Evolutionary conservation across 2,888 invertebrate species (phyloP), one percentile per base, ranked within the genome.

Genomic region (Leptinotarsa haldemani): DNA sequence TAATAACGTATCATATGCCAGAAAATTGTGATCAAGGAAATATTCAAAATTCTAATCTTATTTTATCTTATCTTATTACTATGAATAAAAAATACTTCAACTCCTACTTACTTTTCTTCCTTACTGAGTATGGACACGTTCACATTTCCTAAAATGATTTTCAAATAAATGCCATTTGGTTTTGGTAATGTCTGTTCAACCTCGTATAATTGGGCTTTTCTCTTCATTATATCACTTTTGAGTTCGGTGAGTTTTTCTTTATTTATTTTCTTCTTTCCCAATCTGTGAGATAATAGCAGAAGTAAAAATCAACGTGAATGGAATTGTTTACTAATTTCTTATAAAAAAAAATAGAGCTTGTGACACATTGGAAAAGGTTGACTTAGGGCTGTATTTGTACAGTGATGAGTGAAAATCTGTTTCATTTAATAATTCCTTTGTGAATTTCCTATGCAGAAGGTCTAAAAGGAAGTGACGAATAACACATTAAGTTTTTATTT

Each of bases 91-190:
- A 40, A 9, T 9, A 40, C 7, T 40, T 40, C 40, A 30, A 9
- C 40, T 40, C 5, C 20, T 76, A 89, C 93, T 90, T 90, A 97
- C 96, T 97, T 98, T 88, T 98, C 98, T 86, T 94, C 95, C 90
- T 97, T 97, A 89, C 98, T 98, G 77, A 98, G 90, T 87, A 99
- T 96, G 40, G 99, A 99, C 30, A 99, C 97, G 89, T 99, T 98
- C 64, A 99, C 97, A 87, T 96, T 96, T 80, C 99, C 99, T 76
- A 99, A 91, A 87, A 99, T 99, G 84, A 99, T 97, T 88, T 93
- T 93, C 81, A 97, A 90, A 87, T 99, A 99, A 78, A 93, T 90
- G 85, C 98, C 97, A 88, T 97, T 95, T 86, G 94, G 93, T 87
- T 97, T 96, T 16, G 99, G 99, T 82, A 99, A 89, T 22, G 95